phyloP scores from a whole-genome alignment of 2,797 vertebrate genomes.

The Morelia viridis region DNA sequence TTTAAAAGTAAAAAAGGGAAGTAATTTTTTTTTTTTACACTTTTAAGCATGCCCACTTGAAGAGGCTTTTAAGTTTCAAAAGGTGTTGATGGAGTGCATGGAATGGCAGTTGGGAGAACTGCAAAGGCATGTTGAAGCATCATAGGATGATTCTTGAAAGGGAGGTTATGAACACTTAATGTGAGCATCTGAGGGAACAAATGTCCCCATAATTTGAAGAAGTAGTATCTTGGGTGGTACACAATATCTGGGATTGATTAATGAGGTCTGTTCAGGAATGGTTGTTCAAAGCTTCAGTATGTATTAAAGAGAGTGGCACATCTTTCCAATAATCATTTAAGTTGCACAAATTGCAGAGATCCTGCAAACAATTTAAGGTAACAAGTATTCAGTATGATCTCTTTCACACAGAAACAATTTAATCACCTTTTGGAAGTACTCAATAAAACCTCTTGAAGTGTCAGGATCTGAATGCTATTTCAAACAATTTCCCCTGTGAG shows the following conservation, averaged over 20 bases:
- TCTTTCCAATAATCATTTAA: neutral
- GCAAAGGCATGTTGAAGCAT: neutral
- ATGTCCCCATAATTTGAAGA: no score
- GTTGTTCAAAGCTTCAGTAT: neutral
- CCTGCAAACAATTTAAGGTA: neutral
- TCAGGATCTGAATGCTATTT: conserved; percentile 33
- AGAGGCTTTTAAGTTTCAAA: conserved; percentile 3
- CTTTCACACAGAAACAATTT: neutral
- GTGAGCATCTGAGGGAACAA: neutral
- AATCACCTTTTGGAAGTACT: conserved; percentile 4
- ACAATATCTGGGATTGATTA: neutral
- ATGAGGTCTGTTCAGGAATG: neutral
- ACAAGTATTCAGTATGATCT: neutral
- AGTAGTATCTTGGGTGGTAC: neutral
- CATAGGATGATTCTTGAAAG: neutral
- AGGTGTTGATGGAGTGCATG: conserved; percentile 30
- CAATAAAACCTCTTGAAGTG: conserved; percentile 39
- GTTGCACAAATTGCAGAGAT: neutral
- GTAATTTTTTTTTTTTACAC: neutral
- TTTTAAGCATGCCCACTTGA: neutral
- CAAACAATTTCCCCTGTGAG: conserved; percentile 52
- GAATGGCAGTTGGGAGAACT: conserved; percentile 3
- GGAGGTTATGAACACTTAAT: neutral
- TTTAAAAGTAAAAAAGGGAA: no score
- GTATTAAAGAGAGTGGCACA: neutral